These are phyloP conservation scores for Halocynthia aurantium DNA, from an alignment of 23 tunicate genomes.

Conservation along the genomic window DNA sequence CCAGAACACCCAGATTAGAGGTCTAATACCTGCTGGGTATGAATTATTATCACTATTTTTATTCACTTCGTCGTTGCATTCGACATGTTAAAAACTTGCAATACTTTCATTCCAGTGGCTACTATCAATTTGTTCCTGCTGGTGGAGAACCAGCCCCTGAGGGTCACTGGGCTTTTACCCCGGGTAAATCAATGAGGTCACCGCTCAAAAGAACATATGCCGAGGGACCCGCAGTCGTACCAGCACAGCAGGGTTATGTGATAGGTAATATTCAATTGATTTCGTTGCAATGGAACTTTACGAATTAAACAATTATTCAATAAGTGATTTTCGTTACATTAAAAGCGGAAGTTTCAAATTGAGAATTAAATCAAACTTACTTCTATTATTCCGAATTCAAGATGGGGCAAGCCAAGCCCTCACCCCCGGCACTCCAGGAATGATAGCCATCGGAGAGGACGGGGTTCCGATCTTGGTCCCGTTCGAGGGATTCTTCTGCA, in stretches of 20 bases:
- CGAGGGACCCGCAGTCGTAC: slow-evolving; percentile 30
- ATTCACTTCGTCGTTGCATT: not conserved
- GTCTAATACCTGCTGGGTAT: slow-evolving; percentile 47
- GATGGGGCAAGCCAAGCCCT: not conserved
- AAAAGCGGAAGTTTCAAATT: not conserved
- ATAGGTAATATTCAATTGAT: too few species aligned
- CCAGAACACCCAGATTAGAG: slow-evolving; percentile 48
- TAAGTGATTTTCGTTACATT: not conserved
- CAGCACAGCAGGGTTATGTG: not conserved
- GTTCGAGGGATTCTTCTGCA: slow-evolving; percentile 85
- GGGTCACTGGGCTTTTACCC: slow-evolving; percentile 61
- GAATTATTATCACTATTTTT: not conserved
- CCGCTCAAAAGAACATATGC: not conserved
- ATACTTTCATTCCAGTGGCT: slow-evolving; percentile 13
- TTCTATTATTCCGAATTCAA: too few species aligned
- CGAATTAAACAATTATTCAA: not conserved
- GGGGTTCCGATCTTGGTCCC: slow-evolving; percentile 67
- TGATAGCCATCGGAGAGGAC: slow-evolving; percentile 63
- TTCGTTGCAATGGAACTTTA: not conserved
- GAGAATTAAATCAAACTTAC: not conserved
- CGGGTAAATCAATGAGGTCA: not conserved
- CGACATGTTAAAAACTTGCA: not conserved
- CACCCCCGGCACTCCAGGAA: slow-evolving; percentile 65
- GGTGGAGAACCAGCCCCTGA: slow-evolving; percentile 16
- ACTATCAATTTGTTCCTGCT: slow-evolving; percentile 48